A percentile compares a stretch with the other conserved stretches of the same genome.
Evolutionary conservation across 2,113 vertebrate genomes (phyloP).

Genomic region (Phasianus colchicus): DNA sequence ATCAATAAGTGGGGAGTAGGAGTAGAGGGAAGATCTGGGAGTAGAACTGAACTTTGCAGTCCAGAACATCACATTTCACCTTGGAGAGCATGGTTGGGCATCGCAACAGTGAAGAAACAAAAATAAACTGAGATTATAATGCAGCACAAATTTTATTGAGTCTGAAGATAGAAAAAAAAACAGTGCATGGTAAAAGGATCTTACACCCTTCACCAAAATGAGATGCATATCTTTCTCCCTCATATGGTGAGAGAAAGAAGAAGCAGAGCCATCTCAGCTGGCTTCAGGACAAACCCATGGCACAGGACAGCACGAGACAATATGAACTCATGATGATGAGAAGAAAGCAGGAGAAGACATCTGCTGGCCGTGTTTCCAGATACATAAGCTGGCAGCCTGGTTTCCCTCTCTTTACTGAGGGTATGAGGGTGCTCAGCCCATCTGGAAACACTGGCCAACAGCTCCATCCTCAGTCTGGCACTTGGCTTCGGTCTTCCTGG

Average conservation of each 20-base stretch:
- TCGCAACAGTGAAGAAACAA: neutral
- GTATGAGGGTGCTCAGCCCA: neutral
- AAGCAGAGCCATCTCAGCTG: neutral
- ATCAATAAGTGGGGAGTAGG: neutral
- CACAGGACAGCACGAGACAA: neutral
- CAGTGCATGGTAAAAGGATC: neutral
- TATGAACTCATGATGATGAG: neutral
- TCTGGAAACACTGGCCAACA: neutral
- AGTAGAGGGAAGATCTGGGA: neutral
- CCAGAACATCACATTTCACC: too few relatives aligned
- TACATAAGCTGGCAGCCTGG: rapidly evolving
- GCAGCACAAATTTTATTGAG: neutral
- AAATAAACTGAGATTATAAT: neutral
- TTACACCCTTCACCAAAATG: neutral
- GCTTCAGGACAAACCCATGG: neutral
- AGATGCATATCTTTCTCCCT: neutral
- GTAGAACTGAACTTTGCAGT: neutral
- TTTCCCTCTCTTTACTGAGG: neutral
- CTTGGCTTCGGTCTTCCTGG: neutral
- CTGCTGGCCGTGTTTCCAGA: rapidly evolving
- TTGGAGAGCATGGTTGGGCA: rapidly evolving
- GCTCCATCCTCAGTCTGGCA: neutral
- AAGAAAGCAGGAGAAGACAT: neutral
- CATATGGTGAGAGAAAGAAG: rapidly evolving
- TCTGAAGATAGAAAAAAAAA: neutral